These are phyloP conservation scores for Otolemur garnettii DNA, from an alignment of 2,113 vertebrate species.

Conservation along the genomic window DNA sequence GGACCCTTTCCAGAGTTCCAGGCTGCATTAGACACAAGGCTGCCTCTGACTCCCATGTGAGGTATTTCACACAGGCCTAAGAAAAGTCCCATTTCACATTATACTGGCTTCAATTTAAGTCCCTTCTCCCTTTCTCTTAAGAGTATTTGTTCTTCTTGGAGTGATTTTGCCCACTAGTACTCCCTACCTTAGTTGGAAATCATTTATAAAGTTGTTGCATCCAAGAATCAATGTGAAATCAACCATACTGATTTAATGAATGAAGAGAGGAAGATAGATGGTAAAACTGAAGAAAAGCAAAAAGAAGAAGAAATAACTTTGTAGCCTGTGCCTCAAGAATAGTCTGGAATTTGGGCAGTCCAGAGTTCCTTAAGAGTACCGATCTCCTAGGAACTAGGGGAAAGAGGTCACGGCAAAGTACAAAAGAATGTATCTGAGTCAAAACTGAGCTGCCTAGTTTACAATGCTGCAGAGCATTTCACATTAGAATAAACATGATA, in stretches of 20 bases:
- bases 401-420: neutral
- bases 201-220: neutral
- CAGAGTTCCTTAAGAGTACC: neutral
- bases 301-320: neutral
- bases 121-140: neutral
- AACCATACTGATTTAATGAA: neutral
- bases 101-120: neutral
- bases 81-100: neutral
- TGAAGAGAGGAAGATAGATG: neutral
- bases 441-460: neutral
- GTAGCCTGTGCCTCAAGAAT: neutral
- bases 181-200: neutral
- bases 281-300: neutral
- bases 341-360: neutral
- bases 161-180: neutral
- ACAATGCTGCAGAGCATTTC: neutral
- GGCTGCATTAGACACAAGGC: neutral
- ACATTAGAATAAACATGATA: neutral
- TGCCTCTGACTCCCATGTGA: neutral
- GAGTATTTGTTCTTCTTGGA: neutral
- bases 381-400: neutral
- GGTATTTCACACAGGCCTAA: neutral
- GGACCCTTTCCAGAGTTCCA: neutral
- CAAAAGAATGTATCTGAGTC: neutral
- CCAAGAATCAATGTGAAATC: neutral